Conservation (phyloP, 2,888 invertebrate species). For the Dryadula phaetusa region DNA sequence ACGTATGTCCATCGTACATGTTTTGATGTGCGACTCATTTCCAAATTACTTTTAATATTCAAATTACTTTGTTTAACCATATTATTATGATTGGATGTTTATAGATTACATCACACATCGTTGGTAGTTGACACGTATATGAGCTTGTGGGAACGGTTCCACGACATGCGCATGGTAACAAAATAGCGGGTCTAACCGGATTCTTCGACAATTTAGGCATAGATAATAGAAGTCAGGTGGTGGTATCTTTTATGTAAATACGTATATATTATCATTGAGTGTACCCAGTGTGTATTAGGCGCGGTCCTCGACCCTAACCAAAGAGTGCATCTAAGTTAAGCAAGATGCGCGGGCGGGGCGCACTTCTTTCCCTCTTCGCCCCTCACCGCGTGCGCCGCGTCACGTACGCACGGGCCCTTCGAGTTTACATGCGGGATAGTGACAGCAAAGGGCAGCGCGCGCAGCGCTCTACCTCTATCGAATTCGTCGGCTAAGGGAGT, state of each 20-base stretch:
- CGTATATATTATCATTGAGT: slow-evolving; percentile 19
- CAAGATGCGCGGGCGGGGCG: slow-evolving; percentile 67
- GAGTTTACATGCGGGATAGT: slow-evolving; percentile 55
- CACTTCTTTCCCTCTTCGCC: slow-evolving; percentile 54
- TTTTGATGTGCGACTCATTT: background rate
- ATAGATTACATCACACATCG: slow-evolving; percentile 59
- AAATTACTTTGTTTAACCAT: background rate
- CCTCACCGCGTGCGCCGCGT: slow-evolving; percentile 62
- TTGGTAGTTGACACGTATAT: slow-evolving; percentile 53
- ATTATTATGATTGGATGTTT: slow-evolving; percentile 9
- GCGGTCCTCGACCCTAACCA: slow-evolving; percentile 62
- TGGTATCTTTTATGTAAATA: slow-evolving; percentile 33
- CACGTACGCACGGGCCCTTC: slow-evolving; percentile 76
- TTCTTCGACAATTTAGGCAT: slow-evolving; percentile 61
- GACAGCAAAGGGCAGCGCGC: slow-evolving; percentile 66
- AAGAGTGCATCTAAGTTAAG: slow-evolving; percentile 66
- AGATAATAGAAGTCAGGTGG: slow-evolving; percentile 18
- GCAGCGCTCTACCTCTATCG: slow-evolving; percentile 66
- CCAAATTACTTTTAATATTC: background rate
- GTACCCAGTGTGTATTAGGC: slow-evolving; percentile 27
- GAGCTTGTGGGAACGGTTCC: slow-evolving; percentile 54
- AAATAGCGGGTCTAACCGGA: slow-evolving; percentile 72
- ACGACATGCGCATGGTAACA: slow-evolving; percentile 64
- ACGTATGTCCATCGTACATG: background rate
- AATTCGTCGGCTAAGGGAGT: slow-evolving; percentile 70